Evolutionary conservation across 2,888 invertebrate species (phyloP), one percentile per base, ranked within the genome.

Genomic region (Psylliodes chrysocephalus): DNA sequence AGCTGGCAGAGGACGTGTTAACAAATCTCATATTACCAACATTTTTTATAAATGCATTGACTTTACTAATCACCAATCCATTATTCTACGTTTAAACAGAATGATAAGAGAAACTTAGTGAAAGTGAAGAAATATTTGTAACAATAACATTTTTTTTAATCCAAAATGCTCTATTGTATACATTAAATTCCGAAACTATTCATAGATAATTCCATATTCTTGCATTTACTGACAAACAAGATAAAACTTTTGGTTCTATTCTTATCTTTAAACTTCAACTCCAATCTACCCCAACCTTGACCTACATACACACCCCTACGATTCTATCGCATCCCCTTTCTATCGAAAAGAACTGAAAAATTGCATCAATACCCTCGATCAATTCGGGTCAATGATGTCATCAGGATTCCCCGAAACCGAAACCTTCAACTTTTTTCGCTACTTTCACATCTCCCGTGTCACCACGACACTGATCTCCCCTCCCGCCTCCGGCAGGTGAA

Each of bases 401-500:
- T 59, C 59, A 51, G 59, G 49, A 59, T 49, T 51, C 40, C 7
- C 17, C 47, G 12, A 57, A 57, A 47, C 47, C 22, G 18, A 57
- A 57, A 33, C 49, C 38, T 59, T 28, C 35, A 28, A 59, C 28
- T 33, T 59, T 59, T 59, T 57, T 49, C 47, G 38, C 15, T 40
- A 59, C 59, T 59, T 59, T 59, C 60, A 44, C 60, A 60, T 49
- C 28, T 49, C 54, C 28, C n/a, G 17, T 40, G 51, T 17, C 17
- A 42, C 17, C 38, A 15, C 40, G 46, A 28, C 22, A 25, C 28
- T 40, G 38, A 18, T 40, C 25, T 10, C 47, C 47, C 25, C 30
- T 12, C 55, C 14, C n/a, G 28, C 35, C 17, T 22, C 46, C 12
- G 18, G 38, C 71, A 74, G 74, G 74, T 71, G 71, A 71, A 67